Base-by-base conservation (phyloP, 2,888 invertebrate species). In the Spilosoma lubricipeda region DNA sequence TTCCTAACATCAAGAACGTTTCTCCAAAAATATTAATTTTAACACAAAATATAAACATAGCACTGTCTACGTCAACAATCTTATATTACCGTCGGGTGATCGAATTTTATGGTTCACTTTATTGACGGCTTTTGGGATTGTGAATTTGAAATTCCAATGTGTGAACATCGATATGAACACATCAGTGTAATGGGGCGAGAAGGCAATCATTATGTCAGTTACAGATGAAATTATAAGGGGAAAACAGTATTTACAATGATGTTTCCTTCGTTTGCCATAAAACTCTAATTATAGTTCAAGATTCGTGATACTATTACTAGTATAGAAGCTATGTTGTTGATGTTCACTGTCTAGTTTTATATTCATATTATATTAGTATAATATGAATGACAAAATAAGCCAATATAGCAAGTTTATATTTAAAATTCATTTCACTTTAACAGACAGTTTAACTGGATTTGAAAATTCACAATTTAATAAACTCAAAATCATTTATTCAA, bases 21-120 rank as follows among this genome's bases (percentile, higher is more conserved):
- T 30, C 15, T 63, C 30, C 18, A 18, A 63, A 63, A 30, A 63
- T 3, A 67, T 66, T 39, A 59, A 70, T 27, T 30, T 13, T 9
- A 59, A 70, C 27, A 23, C 27, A 27, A 71, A 56, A 74, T 52
- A 71, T 59, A 71, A 39, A 45, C 13, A 23, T 56, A 42, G 30
- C 67, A 67, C 66, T 67, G 70, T 67, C 69, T 45, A 48, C 67
- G 71, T 75, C 77, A 80, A 79, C 77, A 73, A 71, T 75, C 72
- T 67, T 76, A 77, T 80, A 79, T 77, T 71, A 75, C 52, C 27
- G 27, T 63, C 15, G 81, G 79, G 76, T 74, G 63, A 77, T 75
- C 75, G 77, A 82, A 80, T 81, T 83, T 81, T 75, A 82, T 79
- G 69, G 80, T 78, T 83, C 81, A 81, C 78, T 86, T 82, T 81